Evolutionary conservation across 2,888 invertebrate genomes (phyloP).

Genomic region (Acheta domesticus): DNA sequence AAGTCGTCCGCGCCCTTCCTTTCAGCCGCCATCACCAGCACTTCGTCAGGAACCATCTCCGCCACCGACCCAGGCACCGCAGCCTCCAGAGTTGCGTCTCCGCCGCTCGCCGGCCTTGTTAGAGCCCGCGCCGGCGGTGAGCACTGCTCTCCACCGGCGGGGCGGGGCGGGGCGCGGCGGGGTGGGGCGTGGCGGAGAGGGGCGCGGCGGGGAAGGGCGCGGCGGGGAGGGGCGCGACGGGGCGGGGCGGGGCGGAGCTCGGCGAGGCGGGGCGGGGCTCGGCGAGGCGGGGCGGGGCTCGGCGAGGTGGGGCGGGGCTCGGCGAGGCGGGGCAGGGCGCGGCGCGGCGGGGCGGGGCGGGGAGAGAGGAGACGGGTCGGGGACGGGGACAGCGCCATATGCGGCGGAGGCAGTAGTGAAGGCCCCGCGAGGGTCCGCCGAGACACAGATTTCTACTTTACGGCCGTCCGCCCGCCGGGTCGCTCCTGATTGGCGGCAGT

Average conservation of each 20-base stretch:
- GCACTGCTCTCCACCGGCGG: too few relatives aligned
- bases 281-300: not conserved
- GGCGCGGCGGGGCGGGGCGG: not conserved
- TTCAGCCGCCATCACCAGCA: too few relatives aligned
- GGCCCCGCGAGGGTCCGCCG: not conserved
- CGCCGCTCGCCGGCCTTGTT: too few relatives aligned
- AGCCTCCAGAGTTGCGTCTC: too few relatives aligned
- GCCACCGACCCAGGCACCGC: too few relatives aligned
- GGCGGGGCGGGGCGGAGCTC: not conserved
- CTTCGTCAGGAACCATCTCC: too few relatives aligned
- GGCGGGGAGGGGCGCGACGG: not conserved
- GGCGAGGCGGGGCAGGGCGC: not conserved
- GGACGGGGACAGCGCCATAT: not conserved
- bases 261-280: not conserved
- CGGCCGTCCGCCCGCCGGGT: not conserved
- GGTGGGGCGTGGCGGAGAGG: too few relatives aligned
- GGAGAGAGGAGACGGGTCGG: not conserved
- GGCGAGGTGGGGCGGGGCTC: not conserved
- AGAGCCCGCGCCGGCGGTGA: too few relatives aligned
- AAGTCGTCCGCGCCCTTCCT: too few relatives aligned
- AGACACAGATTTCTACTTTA: constrained; percentile 18
- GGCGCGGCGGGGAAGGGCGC: not conserved
- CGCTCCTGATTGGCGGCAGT: not conserved
- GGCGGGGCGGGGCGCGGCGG: too few relatives aligned
- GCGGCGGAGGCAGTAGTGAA: not conserved